Percentiles rank a stretch among this genome's conserved stretches.
Conservation (phyloP, 2,888 invertebrate species). For the Drosophila tripunctata region DNA sequence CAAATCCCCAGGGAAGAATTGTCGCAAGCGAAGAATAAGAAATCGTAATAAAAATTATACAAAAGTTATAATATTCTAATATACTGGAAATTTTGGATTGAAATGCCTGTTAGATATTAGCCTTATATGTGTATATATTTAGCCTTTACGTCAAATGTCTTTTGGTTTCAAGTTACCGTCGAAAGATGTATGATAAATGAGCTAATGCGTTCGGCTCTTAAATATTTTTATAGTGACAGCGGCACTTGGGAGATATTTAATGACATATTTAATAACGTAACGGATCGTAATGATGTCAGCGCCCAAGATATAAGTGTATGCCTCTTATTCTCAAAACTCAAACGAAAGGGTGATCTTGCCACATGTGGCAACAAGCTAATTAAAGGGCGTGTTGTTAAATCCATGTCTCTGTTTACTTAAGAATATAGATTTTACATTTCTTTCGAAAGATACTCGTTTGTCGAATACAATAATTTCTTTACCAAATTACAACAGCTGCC, state of each 20-base stretch:
- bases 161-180: constrained; percentile 36
- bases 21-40: neutral
- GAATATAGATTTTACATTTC: constrained; percentile 10
- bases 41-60: no score
- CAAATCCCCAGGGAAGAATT: constrained; percentile 13
- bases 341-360: constrained; percentile 43
- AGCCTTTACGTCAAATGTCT: neutral
- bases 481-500: constrained; percentile 36
- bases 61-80: no score
- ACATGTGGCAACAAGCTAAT: constrained; percentile 70
- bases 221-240: constrained; percentile 28
- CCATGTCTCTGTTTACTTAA: constrained; percentile 38
- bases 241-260: constrained; percentile 49
- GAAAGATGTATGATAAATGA: constrained; percentile 14
- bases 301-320: constrained; percentile 1
- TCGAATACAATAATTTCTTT: constrained; percentile 14
- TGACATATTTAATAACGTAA: constrained; percentile 58
- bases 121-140: neutral
- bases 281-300: constrained; percentile 68
- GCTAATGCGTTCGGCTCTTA: constrained; percentile 17
- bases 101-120: neutral
- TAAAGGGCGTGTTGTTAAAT: constrained; percentile 48
- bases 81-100: neutral
- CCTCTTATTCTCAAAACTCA: no score
- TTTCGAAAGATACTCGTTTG: neutral